These are phyloP conservation scores for Philereme transversata DNA, from an alignment of 2,888 invertebrate species.

Conservation along the genomic window DNA sequence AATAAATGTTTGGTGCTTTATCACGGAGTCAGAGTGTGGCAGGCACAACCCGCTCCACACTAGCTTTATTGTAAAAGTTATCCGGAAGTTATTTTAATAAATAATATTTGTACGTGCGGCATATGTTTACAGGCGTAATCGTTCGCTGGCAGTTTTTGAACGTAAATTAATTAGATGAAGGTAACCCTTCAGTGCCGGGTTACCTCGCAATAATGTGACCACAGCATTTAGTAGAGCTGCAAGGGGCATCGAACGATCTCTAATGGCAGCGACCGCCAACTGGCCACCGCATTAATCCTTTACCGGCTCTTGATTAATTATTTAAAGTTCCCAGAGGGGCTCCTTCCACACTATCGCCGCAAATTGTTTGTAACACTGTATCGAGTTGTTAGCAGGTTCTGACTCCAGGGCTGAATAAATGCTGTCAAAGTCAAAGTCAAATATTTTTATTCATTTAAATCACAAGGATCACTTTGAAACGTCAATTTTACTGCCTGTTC, in stretches of 20 bases:
- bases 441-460: no score
- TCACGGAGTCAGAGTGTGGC: constrained; percentile 63
- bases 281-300: constrained; percentile 83
- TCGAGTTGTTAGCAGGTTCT: constrained; percentile 36
- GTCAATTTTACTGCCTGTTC: no score
- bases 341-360: constrained; percentile 61
- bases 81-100: constrained; percentile 35
- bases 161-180: constrained; percentile 45
- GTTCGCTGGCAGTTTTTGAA: constrained; percentile 19
- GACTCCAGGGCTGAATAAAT: constrained; percentile 6
- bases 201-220: constrained; percentile 69
- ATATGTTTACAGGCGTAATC: constrained; percentile 12
- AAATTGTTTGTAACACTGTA: constrained; percentile 48
- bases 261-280: constrained; percentile 81
- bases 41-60: constrained; percentile 40
- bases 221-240: constrained; percentile 67
- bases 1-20: constrained; percentile 82
- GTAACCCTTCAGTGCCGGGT: constrained; percentile 45
- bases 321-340: constrained; percentile 74
- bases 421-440: no score
- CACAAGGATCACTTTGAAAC: no score
- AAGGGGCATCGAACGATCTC: constrained; percentile 75
- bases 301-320: constrained; percentile 81
- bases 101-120: constrained; percentile 24
- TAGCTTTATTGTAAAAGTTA: constrained; percentile 47